These are phyloP conservation scores for Tenodera sinensis DNA, from an alignment of 2,888 invertebrate species.

Conservation along the genomic window DNA sequence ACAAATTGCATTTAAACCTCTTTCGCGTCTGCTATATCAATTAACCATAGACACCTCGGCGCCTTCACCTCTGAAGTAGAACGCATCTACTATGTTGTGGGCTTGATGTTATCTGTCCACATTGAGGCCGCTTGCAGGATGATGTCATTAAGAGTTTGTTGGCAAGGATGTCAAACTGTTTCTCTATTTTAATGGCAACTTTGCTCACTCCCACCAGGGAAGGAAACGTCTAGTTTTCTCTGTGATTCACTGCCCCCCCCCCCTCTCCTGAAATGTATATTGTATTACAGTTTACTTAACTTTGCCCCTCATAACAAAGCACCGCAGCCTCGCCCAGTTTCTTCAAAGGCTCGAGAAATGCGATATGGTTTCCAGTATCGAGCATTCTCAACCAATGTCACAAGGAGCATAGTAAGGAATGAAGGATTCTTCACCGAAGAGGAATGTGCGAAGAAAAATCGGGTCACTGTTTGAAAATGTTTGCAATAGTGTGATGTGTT, in stretches of 20 bases:
- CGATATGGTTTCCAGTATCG: not conserved
- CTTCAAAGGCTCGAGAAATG: not conserved
- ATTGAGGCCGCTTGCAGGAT: conserved; percentile 26
- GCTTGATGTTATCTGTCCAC: not conserved
- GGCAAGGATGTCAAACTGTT: conserved; percentile 29
- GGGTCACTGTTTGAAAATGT: too few relatives aligned
- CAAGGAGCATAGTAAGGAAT: too few relatives aligned
- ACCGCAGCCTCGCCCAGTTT: not conserved
- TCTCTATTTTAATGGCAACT: conserved; percentile 24
- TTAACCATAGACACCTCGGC: too few relatives aligned
- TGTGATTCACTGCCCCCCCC: not conserved
- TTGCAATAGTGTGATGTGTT: too few relatives aligned
- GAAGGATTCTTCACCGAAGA: too few relatives aligned
- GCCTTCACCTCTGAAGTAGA: not conserved
- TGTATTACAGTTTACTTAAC: not conserved
- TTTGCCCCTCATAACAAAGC: not conserved
- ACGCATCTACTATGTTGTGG: not conserved
- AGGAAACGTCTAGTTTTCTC: not conserved
- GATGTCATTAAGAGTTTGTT: conserved; percentile 30
- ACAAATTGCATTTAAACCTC: too few relatives aligned
- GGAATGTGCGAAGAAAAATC: too few relatives aligned
- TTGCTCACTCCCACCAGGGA: not conserved
- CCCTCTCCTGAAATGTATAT: not conserved
- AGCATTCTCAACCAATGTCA: not conserved
- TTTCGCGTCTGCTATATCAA: too few relatives aligned